Evolutionary conservation across 1,140 invertebrate species (phyloP), one percentile per base, ranked within the genome.

Genomic region (Heterodera schachtii): DNA sequence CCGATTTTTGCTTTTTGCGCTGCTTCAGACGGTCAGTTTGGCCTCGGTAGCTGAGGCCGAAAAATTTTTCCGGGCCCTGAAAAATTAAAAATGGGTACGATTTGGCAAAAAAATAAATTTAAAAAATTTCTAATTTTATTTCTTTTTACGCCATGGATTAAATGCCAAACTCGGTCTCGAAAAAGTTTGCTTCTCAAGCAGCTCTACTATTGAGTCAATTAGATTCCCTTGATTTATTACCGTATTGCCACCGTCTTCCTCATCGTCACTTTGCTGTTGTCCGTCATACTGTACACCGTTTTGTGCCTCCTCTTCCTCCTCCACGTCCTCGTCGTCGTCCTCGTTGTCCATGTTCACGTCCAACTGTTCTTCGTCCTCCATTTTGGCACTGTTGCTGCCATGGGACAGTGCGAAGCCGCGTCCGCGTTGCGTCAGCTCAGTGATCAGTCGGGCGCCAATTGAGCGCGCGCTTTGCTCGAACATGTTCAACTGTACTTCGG

Each of bases 391-490:
- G 44, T 41, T 71, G 31, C 44, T 46, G 0, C 41, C 69, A 41
- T 71, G 69, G 3, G 69, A 71, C 9, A 41, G 41, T 3, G 41
- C 69, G 6, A 71, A 71, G 19, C 69, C 57, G 57, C 57, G 57
- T 19, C 57, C 57, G 57, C 69, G 31, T 71, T 71, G 69, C n/a
- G 69, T 64, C 69, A 71, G 31, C 69, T 11, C 69, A 3, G 69
- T 43, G 16, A 71, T 71, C 57, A 64, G 19, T 5, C 69, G 69
- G 0, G 69, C 31, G 5, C 69, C 44, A 19, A 71, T 71, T 8
- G 69, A 71, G 4, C 69, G 31, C 31, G 69, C 69, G 69, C 69
- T 71, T 19, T 71, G 69, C 69, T 71, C 69, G 69, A 71, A 71
- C 69, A 71, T 46, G 69, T 71, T 71, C 69, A 71, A 41, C 9